These are phyloP conservation scores for Chamaetylas fuelleborni DNA, from an alignment of 2,113 vertebrate species.

Conservation along the genomic window DNA sequence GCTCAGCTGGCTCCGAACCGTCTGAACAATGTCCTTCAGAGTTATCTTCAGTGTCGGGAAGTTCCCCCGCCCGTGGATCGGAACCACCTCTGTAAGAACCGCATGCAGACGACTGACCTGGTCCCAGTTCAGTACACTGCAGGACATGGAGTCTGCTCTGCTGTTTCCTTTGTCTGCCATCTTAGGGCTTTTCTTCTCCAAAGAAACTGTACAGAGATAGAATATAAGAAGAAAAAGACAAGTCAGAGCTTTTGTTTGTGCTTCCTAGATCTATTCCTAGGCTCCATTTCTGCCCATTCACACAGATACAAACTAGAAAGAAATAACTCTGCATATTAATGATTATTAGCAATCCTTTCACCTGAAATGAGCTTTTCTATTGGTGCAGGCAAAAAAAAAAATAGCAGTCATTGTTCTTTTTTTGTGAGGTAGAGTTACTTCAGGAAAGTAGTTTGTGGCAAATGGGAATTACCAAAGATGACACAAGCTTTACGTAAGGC, in stretches of 20 bases:
- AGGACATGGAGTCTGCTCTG: slow-evolving; percentile 65
- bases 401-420: neutral
- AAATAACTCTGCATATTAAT: neutral
- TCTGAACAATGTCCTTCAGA: slow-evolving; percentile 92
- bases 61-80: slow-evolving; percentile 92
- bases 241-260: neutral
- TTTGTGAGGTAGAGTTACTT: neutral
- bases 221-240: neutral
- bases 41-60: slow-evolving; percentile 93
- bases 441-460: neutral
- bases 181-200: slow-evolving; percentile 21
- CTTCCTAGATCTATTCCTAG: neutral
- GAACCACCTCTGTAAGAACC: slow-evolving; percentile 89
- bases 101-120: slow-evolving; percentile 91
- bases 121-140: slow-evolving; percentile 90
- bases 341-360: neutral
- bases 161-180: slow-evolving; percentile 78
- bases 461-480: neutral
- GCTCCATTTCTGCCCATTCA: neutral
- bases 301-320: neutral
- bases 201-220: slow-evolving; percentile 40
- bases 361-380: neutral
- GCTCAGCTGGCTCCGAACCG: slow-evolving; percentile 82
- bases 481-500: neutral
- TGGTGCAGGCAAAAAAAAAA: neutral